Evolutionary conservation across 2,888 invertebrate species (phyloP).

Genomic region (Tetanocera ferruginea): DNA sequence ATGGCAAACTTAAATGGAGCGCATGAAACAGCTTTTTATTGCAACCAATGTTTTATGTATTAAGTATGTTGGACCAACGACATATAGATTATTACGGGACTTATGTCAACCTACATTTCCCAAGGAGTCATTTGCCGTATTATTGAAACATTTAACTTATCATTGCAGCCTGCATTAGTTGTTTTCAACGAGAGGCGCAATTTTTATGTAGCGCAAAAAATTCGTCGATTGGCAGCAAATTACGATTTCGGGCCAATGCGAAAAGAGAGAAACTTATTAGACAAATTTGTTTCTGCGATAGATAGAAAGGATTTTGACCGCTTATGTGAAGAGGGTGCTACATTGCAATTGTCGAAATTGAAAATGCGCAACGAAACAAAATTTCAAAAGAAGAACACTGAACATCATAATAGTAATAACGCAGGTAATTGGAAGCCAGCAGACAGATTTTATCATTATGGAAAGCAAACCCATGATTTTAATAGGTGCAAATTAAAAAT

Average conservation of each 20-base stretch:
- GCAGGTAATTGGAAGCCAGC: neutral
- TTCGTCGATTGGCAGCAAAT: neutral
- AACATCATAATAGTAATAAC: neutral
- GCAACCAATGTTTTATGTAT: too few relatives aligned
- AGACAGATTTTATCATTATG: neutral
- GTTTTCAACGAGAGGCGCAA: too few relatives aligned
- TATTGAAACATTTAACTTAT: too few relatives aligned
- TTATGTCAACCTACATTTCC: too few relatives aligned
- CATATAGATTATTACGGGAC: too few relatives aligned
- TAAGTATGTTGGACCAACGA: too few relatives aligned
- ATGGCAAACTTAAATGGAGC: too few relatives aligned
- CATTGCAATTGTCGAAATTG: neutral
- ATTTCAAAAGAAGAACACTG: neutral
- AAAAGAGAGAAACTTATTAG: neutral
- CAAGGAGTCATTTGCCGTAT: too few relatives aligned
- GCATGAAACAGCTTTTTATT: too few relatives aligned
- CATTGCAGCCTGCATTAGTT: too few relatives aligned
- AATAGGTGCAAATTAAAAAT: neutral
- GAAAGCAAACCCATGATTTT: neutral
- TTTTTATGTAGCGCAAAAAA: neutral
- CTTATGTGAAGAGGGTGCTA: neutral
- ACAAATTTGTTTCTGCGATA: neutral
- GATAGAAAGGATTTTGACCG: neutral
- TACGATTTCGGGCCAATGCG: neutral
- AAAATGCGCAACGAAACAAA: neutral